Base-by-base conservation (phyloP, 2,797 vertebrate genomes). In the Coregonus suidteri region DNA sequence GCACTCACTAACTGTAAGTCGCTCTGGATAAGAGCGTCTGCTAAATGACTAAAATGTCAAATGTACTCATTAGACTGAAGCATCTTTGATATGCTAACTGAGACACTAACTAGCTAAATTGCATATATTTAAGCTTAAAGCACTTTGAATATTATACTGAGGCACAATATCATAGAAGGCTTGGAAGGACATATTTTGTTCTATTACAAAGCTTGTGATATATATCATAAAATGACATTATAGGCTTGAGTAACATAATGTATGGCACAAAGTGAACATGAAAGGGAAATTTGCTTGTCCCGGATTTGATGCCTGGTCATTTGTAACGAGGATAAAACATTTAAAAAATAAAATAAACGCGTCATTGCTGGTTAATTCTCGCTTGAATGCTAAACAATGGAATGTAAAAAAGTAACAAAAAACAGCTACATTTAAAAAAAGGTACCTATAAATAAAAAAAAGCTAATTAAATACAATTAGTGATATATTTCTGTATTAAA, bases 391-490 rank as follows among this genome's bases (percentile, higher is more conserved):
- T 82, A 85, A 73, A 81, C 71, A 87, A 90, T 86, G 73, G 88
- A 93, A 92, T 85, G 81, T 79, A 86, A 87, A 68, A 84, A 84
- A 69, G 59, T 20, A 62, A 87, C 66, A 47, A 81, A 83, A 67
- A 81, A 88, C 35, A 65, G 65, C 71, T 87, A 51, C 82, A 84
- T 76, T 76, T 71, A 81, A 85, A 86, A 47, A 47, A 47, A 85
- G 71, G 87, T 93, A 91, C 88, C 92, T 92, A 93, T 93, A 93
- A 94, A 94, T 94, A 88, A 47, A 11, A 47, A 62, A 79, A 74
- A 88, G 80, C 87, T 81, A 88, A 82, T 85, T 87, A 91, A 90
- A 89, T 90, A 91, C 75, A 85, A 84, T 51, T 77, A 84, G 41
- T 47, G 41, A 75, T 64, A 66, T 78, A 79, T 82, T 79, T 74